Evolutionary conservation across 2,888 invertebrate species (phyloP).

Genomic region (Hirtodrosophila alboralis): DNA sequence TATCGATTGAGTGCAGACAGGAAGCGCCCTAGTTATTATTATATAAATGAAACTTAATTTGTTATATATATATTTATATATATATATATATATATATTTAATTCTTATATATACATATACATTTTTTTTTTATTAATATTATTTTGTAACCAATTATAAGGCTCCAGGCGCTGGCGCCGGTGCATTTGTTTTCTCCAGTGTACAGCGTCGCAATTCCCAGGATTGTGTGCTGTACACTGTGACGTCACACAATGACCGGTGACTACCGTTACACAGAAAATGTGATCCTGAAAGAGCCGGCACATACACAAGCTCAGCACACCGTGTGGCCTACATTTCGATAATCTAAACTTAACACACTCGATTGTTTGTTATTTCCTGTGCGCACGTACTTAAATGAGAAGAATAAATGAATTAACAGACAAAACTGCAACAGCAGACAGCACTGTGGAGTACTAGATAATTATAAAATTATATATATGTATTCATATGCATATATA

Average conservation of each 20-base stretch:
- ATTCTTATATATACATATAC: not conserved
- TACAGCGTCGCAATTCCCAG: slow-evolving; percentile 8
- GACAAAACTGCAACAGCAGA: slow-evolving; percentile 43
- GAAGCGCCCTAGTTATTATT: slow-evolving; percentile 39
- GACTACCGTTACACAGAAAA: slow-evolving; percentile 18
- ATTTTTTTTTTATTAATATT: slow-evolving; percentile 21
- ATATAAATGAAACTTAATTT: slow-evolving; percentile 40
- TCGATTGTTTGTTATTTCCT: slow-evolving; percentile 68
- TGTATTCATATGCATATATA: slow-evolving; percentile 10
- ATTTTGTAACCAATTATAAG: slow-evolving; percentile 30
- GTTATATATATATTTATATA: slow-evolving; percentile 50
- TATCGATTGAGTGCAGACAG: slow-evolving; percentile 22
- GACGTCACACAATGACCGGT: slow-evolving; percentile 22
- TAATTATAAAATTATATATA: slow-evolving; percentile 57
- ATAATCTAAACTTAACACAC: slow-evolving; percentile 30
- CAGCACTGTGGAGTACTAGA: slow-evolving; percentile 71
- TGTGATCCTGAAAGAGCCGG: slow-evolving; percentile 17
- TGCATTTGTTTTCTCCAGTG: slow-evolving; percentile 6
- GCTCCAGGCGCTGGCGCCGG: slow-evolving; percentile 22
- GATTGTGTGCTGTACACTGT: slow-evolving; percentile 11
- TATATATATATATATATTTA: slow-evolving; percentile 42
- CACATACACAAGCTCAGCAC: slow-evolving; percentile 49
- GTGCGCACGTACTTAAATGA: slow-evolving; percentile 74
- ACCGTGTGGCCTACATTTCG: slow-evolving; percentile 53
- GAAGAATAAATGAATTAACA: slow-evolving; percentile 33